These are phyloP conservation scores for Pantherophis vulpinus DNA, from an alignment of 2,797 vertebrate species.

Conservation along the genomic window DNA sequence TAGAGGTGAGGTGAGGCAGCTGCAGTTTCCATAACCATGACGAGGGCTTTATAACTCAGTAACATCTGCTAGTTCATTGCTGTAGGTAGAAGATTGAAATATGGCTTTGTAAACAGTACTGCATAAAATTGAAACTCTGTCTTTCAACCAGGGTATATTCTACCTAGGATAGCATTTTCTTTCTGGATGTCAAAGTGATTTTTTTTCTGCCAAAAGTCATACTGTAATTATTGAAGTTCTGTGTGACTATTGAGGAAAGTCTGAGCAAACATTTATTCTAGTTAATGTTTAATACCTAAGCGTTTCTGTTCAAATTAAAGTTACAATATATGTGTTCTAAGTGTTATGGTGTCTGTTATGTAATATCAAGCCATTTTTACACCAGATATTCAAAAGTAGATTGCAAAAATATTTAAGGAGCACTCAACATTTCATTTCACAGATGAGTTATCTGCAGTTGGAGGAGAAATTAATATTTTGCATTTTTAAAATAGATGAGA, in stretches of 20 bases:
- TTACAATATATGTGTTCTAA: not conserved
- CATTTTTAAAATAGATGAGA: not conserved
- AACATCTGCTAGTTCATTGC: not conserved
- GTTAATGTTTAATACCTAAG: conserved; percentile 10
- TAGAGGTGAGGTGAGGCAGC: not conserved
- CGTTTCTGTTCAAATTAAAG: not conserved
- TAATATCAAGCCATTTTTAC: not conserved
- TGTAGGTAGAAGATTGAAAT: not conserved
- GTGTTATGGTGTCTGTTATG: not conserved
- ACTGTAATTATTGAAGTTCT: not conserved
- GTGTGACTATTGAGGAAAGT: not conserved
- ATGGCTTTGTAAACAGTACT: not conserved
- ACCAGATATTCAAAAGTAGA: conserved; percentile 1
- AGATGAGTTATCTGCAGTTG: conserved; percentile 1
- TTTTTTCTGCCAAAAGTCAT: not conserved
- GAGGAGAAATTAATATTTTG: not conserved
- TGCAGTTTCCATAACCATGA: not conserved
- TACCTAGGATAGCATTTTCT: not conserved
- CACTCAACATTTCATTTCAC: conserved; percentile 10
- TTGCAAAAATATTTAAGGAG: not conserved
- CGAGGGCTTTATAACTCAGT: not conserved
- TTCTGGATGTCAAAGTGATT: not conserved
- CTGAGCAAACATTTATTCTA: not conserved
- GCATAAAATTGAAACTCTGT: not conserved
- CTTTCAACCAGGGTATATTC: not conserved